These are phyloP conservation scores for Phylloscopus trochiloides DNA, from an alignment of 2,113 vertebrate species.

Conservation along the genomic window DNA sequence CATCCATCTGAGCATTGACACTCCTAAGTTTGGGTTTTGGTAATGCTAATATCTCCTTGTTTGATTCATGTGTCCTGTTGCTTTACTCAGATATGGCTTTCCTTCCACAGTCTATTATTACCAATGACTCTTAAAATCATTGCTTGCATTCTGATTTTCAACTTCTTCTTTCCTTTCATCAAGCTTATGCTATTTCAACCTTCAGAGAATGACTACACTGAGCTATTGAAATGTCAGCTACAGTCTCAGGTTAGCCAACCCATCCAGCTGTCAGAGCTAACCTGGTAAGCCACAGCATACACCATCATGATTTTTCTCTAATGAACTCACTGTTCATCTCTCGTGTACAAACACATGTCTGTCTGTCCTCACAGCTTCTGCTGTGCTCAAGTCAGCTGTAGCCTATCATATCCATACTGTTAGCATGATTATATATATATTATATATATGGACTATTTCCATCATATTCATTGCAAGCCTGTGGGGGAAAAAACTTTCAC, in stretches of 20 bases:
- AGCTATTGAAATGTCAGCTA: not conserved
- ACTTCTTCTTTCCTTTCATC: not conserved
- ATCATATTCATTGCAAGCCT: not conserved
- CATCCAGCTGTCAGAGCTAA: not conserved
- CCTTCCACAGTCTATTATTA: not conserved
- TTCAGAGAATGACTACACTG: not conserved
- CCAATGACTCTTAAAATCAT: not conserved
- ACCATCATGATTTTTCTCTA: not conserved
- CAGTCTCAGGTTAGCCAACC: not conserved
- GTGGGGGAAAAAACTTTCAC: not conserved
- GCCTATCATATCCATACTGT: not conserved
- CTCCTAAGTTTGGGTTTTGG: not conserved
- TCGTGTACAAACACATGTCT: accelerated
- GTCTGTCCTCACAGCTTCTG: not conserved
- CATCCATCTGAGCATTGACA: accelerated
- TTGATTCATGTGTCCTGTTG: accelerated
- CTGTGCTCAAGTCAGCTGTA: not conserved
- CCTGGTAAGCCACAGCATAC: not conserved
- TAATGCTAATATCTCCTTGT: not conserved
- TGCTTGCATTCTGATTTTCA: not conserved
- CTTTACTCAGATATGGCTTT: not conserved
- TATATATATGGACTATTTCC: not conserved
- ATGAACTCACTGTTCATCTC: not conserved
- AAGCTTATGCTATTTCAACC: not conserved
- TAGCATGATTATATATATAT: not conserved